phyloP scores from a whole-genome alignment of 2,113 vertebrate species.

The Vulpes ferrilata region DNA sequence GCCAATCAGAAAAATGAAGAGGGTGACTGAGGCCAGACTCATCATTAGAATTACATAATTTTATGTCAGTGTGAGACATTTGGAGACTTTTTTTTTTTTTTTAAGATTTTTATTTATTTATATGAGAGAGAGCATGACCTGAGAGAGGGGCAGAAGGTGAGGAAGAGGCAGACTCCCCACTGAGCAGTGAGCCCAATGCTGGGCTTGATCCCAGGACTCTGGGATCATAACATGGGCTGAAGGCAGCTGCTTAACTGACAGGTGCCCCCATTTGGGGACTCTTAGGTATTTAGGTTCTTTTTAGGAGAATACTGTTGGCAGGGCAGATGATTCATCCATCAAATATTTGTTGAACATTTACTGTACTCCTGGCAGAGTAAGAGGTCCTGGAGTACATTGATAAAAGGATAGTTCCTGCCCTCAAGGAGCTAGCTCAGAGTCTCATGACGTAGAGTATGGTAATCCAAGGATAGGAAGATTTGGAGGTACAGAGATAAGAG shows the following conservation, averaged over 20 bases:
- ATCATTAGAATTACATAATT: conserved; percentile 43
- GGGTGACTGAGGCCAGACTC: background rate
- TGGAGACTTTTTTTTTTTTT: background rate
- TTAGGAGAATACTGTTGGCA: background rate
- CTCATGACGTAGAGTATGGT: background rate
- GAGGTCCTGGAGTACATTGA: background rate
- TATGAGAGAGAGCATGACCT: too few species aligned
- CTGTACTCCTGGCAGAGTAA: conserved; percentile 20
- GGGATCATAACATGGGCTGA: too few species aligned
- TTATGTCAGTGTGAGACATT: conserved; percentile 37
- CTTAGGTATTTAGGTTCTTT: conserved; percentile 46
- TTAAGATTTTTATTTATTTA: too few species aligned
- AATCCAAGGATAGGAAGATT: background rate
- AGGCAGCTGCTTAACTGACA: too few species aligned
- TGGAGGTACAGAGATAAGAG: background rate
- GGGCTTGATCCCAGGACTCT: too few species aligned
- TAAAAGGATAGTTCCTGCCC: background rate
- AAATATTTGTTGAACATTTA: conserved; percentile 50
- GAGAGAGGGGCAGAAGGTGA: too few species aligned
- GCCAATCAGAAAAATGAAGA: conserved; percentile 9
- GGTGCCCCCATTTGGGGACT: background rate
- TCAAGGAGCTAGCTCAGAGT: conserved; percentile 6
- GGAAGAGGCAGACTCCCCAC: too few species aligned
- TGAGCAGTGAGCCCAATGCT: too few species aligned
- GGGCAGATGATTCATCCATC: conserved; percentile 9